Evolutionary conservation across 2,797 vertebrate genomes (phyloP).

Genomic region (Danio aesculapii): DNA sequence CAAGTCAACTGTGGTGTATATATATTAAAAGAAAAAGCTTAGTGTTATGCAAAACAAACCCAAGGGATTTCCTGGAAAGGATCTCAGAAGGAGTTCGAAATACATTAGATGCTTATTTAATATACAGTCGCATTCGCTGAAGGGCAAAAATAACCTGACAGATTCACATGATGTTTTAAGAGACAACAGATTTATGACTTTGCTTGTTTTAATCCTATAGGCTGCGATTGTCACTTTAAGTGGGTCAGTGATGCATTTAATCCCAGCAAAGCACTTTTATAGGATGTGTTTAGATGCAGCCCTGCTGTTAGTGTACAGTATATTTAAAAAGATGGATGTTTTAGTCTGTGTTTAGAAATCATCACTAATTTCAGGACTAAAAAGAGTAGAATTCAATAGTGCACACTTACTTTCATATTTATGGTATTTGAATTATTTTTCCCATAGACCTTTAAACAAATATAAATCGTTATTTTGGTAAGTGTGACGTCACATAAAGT

Average conservation of each 20-base stretch:
- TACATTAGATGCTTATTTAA: neutral
- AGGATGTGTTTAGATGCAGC: neutral
- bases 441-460: too few relatives aligned
- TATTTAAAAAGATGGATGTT: neutral
- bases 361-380: too few relatives aligned
- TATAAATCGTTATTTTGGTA: too few relatives aligned
- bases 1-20: neutral
- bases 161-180: neutral
- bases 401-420: too few relatives aligned
- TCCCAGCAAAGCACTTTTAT: neutral
- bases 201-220: neutral
- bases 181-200: neutral
- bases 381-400: too few relatives aligned
- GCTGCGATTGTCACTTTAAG: neutral
- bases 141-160: neutral
- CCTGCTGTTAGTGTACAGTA: neutral
- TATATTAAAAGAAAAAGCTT: neutral
- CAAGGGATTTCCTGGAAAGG: conserved; percentile 20
- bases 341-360: too few relatives aligned
- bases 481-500: too few relatives aligned
- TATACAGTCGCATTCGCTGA: conserved; percentile 18
- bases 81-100: neutral
- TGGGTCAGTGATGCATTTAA: neutral
- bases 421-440: too few relatives aligned
- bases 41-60: conserved; percentile 29